phyloP scores from a whole-genome alignment of 2,888 invertebrate species.

The Aquatica leii region DNA sequence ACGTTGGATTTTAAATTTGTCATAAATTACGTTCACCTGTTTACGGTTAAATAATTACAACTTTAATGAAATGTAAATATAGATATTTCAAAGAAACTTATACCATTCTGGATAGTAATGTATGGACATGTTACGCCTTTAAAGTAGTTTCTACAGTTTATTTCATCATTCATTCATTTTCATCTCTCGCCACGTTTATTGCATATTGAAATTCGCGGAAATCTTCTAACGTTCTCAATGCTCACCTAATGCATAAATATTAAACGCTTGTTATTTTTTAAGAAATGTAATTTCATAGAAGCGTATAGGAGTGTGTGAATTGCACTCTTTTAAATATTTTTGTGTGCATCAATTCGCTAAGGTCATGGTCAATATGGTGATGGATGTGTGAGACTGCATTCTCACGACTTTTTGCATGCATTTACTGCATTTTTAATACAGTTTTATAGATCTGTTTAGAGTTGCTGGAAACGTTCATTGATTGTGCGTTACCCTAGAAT shows the following conservation, averaged over 20 bases:
- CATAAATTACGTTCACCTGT: no score
- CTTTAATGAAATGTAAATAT: conserved; percentile 8
- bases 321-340: background rate
- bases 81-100: conserved; percentile 20
- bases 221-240: conserved; percentile 16
- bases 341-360: no score
- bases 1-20: no score
- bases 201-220: conserved; percentile 25
- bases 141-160: conserved; percentile 16
- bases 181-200: conserved; percentile 21
- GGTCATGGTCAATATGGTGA: no score
- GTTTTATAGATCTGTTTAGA: no score
- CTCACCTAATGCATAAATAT: conserved; percentile 12
- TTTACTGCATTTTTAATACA: no score
- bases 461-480: no score
- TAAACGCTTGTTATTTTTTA: conserved; percentile 12
- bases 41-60: no score
- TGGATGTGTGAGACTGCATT: no score
- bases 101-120: conserved; percentile 19
- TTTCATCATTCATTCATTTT: conserved; percentile 16
- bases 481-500: no score
- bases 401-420: no score
- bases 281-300: conserved; percentile 10
- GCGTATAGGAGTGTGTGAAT: background rate
- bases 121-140: conserved; percentile 14